Base-by-base conservation (phyloP, 2,113 vertebrate species). In the Jacana jacana region DNA sequence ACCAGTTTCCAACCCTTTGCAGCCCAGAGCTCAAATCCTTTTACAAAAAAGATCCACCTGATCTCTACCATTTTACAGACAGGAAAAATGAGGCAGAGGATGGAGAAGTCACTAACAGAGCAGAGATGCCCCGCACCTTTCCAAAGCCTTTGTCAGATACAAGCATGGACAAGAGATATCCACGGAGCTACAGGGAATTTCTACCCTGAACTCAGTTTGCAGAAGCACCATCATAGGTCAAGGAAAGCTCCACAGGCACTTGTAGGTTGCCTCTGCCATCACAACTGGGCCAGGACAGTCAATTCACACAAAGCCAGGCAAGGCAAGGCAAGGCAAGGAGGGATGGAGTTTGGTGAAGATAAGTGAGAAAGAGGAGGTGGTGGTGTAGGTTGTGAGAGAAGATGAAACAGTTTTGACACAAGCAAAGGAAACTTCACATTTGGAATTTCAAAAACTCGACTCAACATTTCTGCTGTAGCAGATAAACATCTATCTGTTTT, bases 401-500 rank as follows among this genome's bases (percentile, higher is more conserved):
- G 66, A 61, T n/a, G 79, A 97, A 87, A 91, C 78, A 93, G 46
- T 70, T 92, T 96, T 49, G 52, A 93, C 91, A 82, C 8, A 23
- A 96, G 94, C 83, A 91, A 93, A 95, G 89, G 97, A 97, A 97
- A 96, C 84, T 91, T 90, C 94, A 92, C 30, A 10, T 98, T 84
- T 97, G 98, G 97, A 98, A 98, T 97, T 97, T 93, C 49, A 95
- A 95, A 84, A 97, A 93, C 86, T 93, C 28, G 63, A 97, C 93
- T 98, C 96, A 97, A 97, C 88, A 79, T 98, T 98, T 98, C 97
- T 98, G 76, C 93, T 1, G 12, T 64, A 61, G 92, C 57, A 97
- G 98, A 98, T 98, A 98, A 97, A 92, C 95, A 98, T 98, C 97
- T 94, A 66, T 96, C 88, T 96, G 48, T 85, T 94, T 91, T 75